Evolutionary conservation across 2,888 invertebrate species (phyloP).

Genomic region (Polia nebulosa): DNA sequence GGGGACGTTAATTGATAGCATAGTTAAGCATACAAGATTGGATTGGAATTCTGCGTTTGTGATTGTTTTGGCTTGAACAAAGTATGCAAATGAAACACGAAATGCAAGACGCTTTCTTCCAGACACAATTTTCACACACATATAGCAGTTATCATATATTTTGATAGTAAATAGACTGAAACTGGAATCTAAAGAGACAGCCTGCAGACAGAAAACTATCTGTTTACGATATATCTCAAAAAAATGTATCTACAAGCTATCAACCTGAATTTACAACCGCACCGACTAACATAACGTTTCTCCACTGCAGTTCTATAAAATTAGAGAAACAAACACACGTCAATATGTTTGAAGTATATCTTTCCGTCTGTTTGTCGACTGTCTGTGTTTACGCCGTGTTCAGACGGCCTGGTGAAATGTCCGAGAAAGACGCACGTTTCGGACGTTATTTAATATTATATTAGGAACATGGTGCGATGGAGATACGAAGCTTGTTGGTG

Average conservation of each 20-base stretch:
- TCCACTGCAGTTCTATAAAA: conserved; percentile 34
- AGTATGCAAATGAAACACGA: not conserved
- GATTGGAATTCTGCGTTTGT: not conserved
- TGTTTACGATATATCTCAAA: conserved; percentile 40
- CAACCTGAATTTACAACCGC: conserved; percentile 32
- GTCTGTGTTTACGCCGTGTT: conserved; percentile 40
- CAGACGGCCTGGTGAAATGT: conserved; percentile 44
- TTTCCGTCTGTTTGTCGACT: conserved; percentile 28
- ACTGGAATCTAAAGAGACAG: not conserved
- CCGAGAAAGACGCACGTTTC: conserved; percentile 40
- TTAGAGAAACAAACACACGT: conserved; percentile 43
- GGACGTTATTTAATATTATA: conserved; percentile 46
- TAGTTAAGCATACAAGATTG: not conserved
- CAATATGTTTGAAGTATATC: conserved; percentile 34
- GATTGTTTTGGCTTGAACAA: conserved; percentile 15
- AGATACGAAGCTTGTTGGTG: conserved; percentile 12
- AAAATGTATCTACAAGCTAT: conserved; percentile 12
- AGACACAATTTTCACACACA: conserved; percentile 34
- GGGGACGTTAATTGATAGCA: not conserved
- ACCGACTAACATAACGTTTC: conserved; percentile 13
- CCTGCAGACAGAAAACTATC: conserved; percentile 5
- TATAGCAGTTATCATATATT: conserved; percentile 18
- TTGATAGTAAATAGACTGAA: conserved; percentile 16
- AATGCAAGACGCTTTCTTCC: conserved; percentile 36
- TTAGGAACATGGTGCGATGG: conserved; percentile 27